Conservation (phyloP, 1,140 invertebrate species). For the Bombus consobrinus region DNA sequence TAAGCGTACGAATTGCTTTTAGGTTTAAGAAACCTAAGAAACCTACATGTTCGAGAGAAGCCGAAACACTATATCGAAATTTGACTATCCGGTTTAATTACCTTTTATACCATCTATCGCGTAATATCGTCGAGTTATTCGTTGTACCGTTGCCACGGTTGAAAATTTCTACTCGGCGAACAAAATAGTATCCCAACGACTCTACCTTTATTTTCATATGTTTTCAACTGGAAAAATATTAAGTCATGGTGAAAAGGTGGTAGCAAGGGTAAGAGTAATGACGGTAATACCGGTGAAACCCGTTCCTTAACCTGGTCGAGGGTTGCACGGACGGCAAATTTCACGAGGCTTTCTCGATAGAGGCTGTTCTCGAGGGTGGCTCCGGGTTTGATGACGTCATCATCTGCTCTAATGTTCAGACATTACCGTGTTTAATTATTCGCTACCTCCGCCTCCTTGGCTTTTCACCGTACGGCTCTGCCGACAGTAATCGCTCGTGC, state of each 20-base stretch:
- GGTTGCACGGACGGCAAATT: slow-evolving; percentile 53
- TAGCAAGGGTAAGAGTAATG: slow-evolving; percentile 51
- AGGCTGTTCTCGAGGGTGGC: slow-evolving; percentile 32
- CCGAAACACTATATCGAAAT: too few species aligned
- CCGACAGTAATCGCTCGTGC: slow-evolving; percentile 58
- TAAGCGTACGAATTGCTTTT: too few species aligned
- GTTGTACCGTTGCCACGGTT: background rate
- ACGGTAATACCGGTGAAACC: slow-evolving; percentile 53
- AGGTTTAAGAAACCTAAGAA: too few species aligned
- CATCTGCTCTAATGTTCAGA: slow-evolving; percentile 72
- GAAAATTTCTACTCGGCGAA: background rate
- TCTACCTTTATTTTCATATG: slow-evolving; percentile 30
- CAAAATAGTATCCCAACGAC: background rate
- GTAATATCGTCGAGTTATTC: background rate
- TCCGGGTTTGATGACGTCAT: slow-evolving; percentile 72
- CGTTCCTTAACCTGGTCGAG: slow-evolving; percentile 45
- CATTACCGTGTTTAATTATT: slow-evolving; percentile 75
- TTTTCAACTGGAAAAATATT: slow-evolving; percentile 57
- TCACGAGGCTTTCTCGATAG: slow-evolving; percentile 25
- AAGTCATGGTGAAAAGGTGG: slow-evolving; percentile 29
- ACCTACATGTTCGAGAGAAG: too few species aligned
- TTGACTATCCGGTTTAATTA: too few species aligned
- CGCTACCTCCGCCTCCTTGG: slow-evolving; percentile 37
- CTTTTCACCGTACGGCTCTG: slow-evolving; percentile 22
- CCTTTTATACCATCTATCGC: too few species aligned